These are phyloP conservation scores for Laothoe populi DNA, from an alignment of 2,888 invertebrate genomes.

Conservation along the genomic window DNA sequence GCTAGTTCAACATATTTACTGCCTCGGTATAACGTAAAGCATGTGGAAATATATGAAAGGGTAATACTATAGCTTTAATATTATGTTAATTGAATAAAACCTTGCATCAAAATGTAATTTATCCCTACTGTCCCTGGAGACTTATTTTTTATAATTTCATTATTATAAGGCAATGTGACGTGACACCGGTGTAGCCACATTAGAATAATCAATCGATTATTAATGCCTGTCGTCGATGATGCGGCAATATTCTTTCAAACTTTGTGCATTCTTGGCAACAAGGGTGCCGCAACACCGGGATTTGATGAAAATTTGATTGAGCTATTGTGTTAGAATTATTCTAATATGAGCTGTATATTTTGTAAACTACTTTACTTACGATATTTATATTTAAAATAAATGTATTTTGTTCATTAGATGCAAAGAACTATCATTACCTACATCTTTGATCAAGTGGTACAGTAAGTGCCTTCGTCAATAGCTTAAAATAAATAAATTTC, in stretches of 20 bases:
- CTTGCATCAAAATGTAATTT: constrained; percentile 56
- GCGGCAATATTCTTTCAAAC: constrained; percentile 67
- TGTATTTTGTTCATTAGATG: too few species aligned
- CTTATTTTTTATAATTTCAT: constrained; percentile 49
- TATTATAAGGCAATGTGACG: constrained; percentile 37
- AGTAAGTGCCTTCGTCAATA: too few species aligned
- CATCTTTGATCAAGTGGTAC: too few species aligned
- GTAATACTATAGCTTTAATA: not conserved
- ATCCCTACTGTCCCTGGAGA: constrained; percentile 43
- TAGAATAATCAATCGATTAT: constrained; percentile 79
- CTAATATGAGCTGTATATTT: not conserved
- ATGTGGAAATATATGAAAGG: too few species aligned
- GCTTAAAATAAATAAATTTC: too few species aligned
- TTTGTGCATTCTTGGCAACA: constrained; percentile 43
- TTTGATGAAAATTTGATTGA: constrained; percentile 65
- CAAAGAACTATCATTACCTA: too few species aligned
- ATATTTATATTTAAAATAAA: too few species aligned
- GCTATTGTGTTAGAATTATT: constrained; percentile 61
- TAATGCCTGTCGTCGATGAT: constrained; percentile 66
- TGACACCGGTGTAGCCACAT: constrained; percentile 51
- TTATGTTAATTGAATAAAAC: constrained; percentile 42
- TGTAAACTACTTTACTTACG: not conserved
- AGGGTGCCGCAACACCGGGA: constrained; percentile 49
- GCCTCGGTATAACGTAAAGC: too few species aligned
- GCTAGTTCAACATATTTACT: too few species aligned